Conservation (phyloP, 1,140 invertebrate genomes). For the Trichomalopsis sarcophagae region DNA sequence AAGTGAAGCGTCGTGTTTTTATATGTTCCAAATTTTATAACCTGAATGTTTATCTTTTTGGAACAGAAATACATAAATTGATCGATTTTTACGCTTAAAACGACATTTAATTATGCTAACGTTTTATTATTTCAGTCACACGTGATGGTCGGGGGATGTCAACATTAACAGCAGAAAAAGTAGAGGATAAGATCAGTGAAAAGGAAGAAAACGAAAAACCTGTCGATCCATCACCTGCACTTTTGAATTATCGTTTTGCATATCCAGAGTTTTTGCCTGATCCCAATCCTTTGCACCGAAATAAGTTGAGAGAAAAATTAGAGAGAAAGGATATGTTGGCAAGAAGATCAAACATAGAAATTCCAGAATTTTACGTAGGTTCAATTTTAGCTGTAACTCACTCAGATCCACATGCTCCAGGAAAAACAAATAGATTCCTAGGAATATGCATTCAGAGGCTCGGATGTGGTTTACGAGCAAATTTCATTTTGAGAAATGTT, state of each 20-base stretch:
- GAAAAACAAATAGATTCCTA: slow-evolving; percentile 92
- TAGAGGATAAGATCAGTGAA: not conserved
- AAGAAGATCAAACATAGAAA: slow-evolving; percentile 86
- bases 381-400: slow-evolving; percentile 94
- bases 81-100: not conserved
- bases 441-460: slow-evolving; percentile 95
- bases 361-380: slow-evolving; percentile 99
- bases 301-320: slow-evolving; percentile 89
- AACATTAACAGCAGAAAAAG: slow-evolving; percentile 26
- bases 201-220: not conserved
- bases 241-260: slow-evolving; percentile 76
- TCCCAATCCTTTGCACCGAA: slow-evolving; percentile 85
- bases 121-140: slow-evolving; percentile 40
- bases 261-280: slow-evolving; percentile 97
- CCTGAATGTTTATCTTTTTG: not conserved
- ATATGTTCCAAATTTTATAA: not conserved
- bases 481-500: slow-evolving; percentile 94
- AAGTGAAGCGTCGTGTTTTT: not conserved
- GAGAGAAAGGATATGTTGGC: slow-evolving; percentile 95
- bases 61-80: not conserved
- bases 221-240: not conserved
- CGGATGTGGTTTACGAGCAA: slow-evolving; percentile 86
- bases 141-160: slow-evolving; percentile 49
- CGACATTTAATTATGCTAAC: no score
- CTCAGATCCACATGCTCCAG: slow-evolving; percentile 90